These are phyloP conservation scores for Ateles fusciceps DNA, from an alignment of 2,797 vertebrate species.

Conservation along the genomic window DNA sequence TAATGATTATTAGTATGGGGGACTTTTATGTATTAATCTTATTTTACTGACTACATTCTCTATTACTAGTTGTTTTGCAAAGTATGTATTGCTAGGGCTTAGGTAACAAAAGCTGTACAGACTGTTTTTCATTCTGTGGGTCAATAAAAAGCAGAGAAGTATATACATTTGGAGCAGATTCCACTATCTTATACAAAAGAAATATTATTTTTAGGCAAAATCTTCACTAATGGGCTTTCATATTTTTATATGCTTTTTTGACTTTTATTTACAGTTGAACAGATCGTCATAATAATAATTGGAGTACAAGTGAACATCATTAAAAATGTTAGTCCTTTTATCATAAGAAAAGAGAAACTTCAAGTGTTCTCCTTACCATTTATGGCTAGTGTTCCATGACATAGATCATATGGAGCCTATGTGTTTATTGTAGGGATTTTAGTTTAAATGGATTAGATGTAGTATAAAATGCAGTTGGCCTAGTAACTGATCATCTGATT, in stretches of 20 bases:
- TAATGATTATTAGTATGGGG: background rate
- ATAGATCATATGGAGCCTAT: background rate
- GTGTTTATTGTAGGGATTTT: background rate
- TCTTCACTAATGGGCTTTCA: background rate
- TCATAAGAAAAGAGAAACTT: background rate
- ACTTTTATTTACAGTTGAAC: background rate
- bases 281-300: background rate
- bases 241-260: background rate
- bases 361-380: background rate
- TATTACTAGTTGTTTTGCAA: constrained; percentile 44
- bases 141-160: constrained; percentile 46
- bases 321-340: background rate
- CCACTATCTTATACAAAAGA: background rate
- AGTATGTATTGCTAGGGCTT: constrained; percentile 58
- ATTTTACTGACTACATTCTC: constrained; percentile 16
- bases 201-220: background rate
- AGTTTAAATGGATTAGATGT: background rate
- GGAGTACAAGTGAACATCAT: background rate
- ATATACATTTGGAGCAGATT: background rate
- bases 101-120: constrained; percentile 50
- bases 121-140: constrained; percentile 39
- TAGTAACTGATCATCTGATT: background rate
- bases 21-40: background rate
- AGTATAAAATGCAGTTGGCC: background rate
- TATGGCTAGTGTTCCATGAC: background rate